A percentile compares a stretch with the other conserved stretches of the same genome.
phyloP scores from a whole-genome alignment of 2,797 vertebrate genomes.

The Oreortyx pictus region DNA sequence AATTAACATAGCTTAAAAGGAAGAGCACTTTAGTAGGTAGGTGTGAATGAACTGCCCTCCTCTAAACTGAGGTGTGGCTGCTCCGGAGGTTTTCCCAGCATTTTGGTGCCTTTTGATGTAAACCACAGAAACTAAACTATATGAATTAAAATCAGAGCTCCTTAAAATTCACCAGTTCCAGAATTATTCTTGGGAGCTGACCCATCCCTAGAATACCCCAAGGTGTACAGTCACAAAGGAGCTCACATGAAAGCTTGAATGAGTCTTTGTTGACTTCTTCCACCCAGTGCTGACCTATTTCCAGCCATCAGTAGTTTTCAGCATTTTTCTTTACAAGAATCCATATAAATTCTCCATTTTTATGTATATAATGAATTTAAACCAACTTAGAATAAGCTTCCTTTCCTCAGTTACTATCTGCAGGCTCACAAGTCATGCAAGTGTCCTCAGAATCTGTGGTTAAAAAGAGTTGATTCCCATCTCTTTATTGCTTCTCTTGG shows the following conservation, averaged over 20 bases:
- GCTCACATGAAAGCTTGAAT: slow-evolving; percentile 55
- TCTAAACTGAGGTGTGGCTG: slow-evolving; percentile 59
- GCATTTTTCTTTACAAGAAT: background rate
- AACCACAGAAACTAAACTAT: slow-evolving; percentile 70
- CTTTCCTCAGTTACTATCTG: background rate
- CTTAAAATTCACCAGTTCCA: slow-evolving; percentile 67
- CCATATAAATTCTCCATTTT: background rate
- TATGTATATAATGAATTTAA: background rate
- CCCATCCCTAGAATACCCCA: slow-evolving; percentile 63
- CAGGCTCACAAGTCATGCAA: background rate
- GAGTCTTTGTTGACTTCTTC: slow-evolving; percentile 61
- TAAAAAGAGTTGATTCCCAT: background rate
- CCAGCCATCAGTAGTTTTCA: background rate
- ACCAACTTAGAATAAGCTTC: background rate
- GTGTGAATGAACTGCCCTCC: slow-evolving; percentile 60
- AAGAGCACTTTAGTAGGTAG: slow-evolving; percentile 36
- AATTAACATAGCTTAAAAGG: slow-evolving; percentile 58
- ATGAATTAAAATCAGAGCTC: slow-evolving; percentile 64
- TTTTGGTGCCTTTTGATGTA: slow-evolving; percentile 70
- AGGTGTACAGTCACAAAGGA: slow-evolving; percentile 66
- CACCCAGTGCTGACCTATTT: slow-evolving; percentile 44
- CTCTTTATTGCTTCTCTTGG: background rate
- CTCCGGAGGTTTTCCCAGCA: slow-evolving; percentile 72
- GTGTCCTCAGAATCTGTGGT: background rate
- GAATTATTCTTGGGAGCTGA: slow-evolving; percentile 63